Percentiles rank a stretch among this genome's conserved stretches.
phyloP scores from a whole-genome alignment of 2,888 invertebrate genomes.

The Clistopyga incitator region DNA sequence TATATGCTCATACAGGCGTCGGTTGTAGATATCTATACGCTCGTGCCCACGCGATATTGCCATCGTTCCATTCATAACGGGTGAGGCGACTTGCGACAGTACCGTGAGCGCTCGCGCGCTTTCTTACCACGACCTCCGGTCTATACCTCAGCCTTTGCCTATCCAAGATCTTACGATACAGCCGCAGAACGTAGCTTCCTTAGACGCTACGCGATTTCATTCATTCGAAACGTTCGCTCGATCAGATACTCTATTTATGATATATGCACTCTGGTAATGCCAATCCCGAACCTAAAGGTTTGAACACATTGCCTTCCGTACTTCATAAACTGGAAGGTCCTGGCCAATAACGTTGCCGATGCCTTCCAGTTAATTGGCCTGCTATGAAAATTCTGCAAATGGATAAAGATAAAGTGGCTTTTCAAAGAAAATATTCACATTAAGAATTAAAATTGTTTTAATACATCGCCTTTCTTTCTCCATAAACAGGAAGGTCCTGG shows the following conservation, averaged over 20 bases:
- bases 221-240: constrained; percentile 51
- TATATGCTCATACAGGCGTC: not conserved
- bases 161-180: constrained; percentile 59
- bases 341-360: too few species aligned
- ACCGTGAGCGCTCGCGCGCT: not conserved
- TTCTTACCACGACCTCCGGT: not conserved
- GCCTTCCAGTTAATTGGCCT: too few species aligned
- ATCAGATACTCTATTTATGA: constrained; percentile 30
- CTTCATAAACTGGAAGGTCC: not conserved
- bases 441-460: too few species aligned
- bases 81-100: constrained; percentile 64
- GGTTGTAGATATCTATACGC: constrained; percentile 24
- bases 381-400: too few species aligned
- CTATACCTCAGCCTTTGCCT: constrained; percentile 50
- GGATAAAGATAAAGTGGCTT: too few species aligned
- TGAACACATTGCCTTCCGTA: not conserved
- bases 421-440: too few species aligned
- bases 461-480: not conserved
- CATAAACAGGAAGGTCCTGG: not conserved
- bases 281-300: not conserved
- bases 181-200: constrained; percentile 40
- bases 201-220: constrained; percentile 56
- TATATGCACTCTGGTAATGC: not conserved
- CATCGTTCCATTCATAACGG: constrained; percentile 67
- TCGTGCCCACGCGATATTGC: constrained; percentile 58